Conservation (phyloP, 2,888 invertebrate species). For the Trichogramma evanescens region DNA sequence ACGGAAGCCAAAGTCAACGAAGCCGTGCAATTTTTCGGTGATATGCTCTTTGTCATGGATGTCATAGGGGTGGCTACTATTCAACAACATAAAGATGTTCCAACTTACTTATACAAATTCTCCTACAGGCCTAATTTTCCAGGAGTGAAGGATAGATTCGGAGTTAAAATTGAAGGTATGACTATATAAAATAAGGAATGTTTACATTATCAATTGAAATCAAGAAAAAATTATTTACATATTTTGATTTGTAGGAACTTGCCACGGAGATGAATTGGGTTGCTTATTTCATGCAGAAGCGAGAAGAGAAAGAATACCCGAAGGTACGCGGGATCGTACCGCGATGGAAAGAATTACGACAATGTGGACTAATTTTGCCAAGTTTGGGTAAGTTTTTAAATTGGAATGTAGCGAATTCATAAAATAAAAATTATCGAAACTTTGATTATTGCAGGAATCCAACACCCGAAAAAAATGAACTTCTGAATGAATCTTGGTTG, state of each 20-base stretch:
- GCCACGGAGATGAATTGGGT: conserved; percentile 57
- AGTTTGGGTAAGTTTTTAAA: conserved; percentile 29
- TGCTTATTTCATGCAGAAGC: conserved; percentile 50
- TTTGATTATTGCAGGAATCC: conserved; percentile 29
- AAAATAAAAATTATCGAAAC: neutral
- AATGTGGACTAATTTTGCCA: conserved; percentile 39
- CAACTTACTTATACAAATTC: conserved; percentile 56
- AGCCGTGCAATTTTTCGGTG: conserved; percentile 51
- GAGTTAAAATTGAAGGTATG: conserved; percentile 16
- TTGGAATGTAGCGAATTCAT: neutral
- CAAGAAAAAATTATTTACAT: neutral
- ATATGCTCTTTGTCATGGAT: conserved; percentile 50
- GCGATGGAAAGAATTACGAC: conserved; percentile 29
- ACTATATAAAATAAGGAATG: neutral
- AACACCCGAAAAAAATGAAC: conserved; percentile 27
- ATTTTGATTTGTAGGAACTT: conserved; percentile 46
- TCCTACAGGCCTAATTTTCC: conserved; percentile 45
- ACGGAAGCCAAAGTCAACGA: conserved; percentile 41
- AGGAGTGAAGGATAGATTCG: conserved; percentile 5
- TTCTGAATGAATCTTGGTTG: conserved; percentile 27
- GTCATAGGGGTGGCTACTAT: conserved; percentile 44
- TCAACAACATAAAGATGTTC: conserved; percentile 43
- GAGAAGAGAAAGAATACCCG: conserved; percentile 13
- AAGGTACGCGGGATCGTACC: conserved; percentile 29
- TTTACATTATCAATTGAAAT: neutral